Base-by-base conservation (phyloP, 2,888 invertebrate genomes). In the Anoplius nigerrimus region DNA sequence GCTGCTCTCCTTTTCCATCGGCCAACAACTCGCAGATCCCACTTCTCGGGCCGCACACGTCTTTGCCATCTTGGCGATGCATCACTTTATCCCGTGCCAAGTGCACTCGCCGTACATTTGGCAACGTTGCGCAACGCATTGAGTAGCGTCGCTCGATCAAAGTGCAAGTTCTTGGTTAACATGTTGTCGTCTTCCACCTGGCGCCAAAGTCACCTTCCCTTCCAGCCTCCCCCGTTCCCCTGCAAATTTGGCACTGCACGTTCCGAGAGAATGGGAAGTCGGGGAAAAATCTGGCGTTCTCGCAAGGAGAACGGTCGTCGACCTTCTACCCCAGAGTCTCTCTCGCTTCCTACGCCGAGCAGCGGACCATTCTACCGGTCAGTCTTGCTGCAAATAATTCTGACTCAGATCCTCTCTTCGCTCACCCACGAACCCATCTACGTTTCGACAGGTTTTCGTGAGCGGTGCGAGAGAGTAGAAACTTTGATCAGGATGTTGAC, bases 51-150 rank as follows among this genome's bases (percentile, higher is more conserved):
- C 11, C 48, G n/a, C 48, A 13, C 54, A 51, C 27, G 45, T 16
- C 57, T 21, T 46, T 43, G 62, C 42, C 52, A 46, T 54, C 16
- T 13, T 18, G 53, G 53, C 22, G 21, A 52, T 66, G 42, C 52
- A 54, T 58, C 57, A 64, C 55, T 61, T 69, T 69, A 64, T 58
- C 63, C 61, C 52, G 57, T 55, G 65, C 57, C 65, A 71, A 65
- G 55, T 59, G 58, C 62, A 62, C 8, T 34, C 16, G 51, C 18
- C 58, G 52, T 42, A 27, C 66, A 52, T 62, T 67, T 58, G 55
- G 21, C 59, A 51, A 62, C 51, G 43, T 66, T 66, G 57, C 69
- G 57, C 58, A 69, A 69, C 57, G 24, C 52, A 51, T 56, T 22
- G 53, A 27, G 43, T 48, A 66, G 43, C 22, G 57, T 45, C 15